Conservation (phyloP, 2,113 vertebrate species). For the Cynoglossus semilaevis region DNA sequence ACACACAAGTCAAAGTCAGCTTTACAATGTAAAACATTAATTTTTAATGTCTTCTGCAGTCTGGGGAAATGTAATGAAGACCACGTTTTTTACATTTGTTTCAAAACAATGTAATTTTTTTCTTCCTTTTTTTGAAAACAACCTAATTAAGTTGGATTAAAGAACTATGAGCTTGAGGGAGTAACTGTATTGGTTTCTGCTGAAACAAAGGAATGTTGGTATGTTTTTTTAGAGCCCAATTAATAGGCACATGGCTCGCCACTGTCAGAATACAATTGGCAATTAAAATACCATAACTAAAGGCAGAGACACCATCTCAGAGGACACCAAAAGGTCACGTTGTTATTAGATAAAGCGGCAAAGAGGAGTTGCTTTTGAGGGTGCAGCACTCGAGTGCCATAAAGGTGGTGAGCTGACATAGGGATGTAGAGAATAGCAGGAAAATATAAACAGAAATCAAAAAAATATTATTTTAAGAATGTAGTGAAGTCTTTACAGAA, state of each 20-base stretch:
- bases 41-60: slow-evolving; percentile 1
- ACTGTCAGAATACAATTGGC: slow-evolving; percentile 25
- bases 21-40: not conserved
- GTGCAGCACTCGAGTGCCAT: slow-evolving; percentile 1
- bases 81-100: not conserved
- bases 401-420: slow-evolving; percentile 9
- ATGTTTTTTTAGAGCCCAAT: slow-evolving; percentile 31
- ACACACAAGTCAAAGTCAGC: not conserved
- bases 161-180: slow-evolving; percentile 1
- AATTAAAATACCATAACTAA: slow-evolving; percentile 38
- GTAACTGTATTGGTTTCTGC: slow-evolving; percentile 18
- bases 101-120: slow-evolving; percentile 1
- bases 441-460: slow-evolving; percentile 8
- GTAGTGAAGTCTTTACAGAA: slow-evolving; percentile 25
- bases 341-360: slow-evolving; percentile 29
- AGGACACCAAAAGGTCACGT: slow-evolving; percentile 15
- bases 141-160: slow-evolving; percentile 18
- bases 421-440: slow-evolving; percentile 8
- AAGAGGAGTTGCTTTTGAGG: not conserved
- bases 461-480: too few species aligned
- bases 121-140: not conserved
- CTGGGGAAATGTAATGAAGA: not conserved
- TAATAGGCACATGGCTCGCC: slow-evolving; percentile 30
- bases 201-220: slow-evolving; percentile 3
- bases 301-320: slow-evolving; percentile 17